These are phyloP conservation scores for Linurgus olivaceus DNA, from an alignment of 2,797 vertebrate genomes.

Conservation along the genomic window DNA sequence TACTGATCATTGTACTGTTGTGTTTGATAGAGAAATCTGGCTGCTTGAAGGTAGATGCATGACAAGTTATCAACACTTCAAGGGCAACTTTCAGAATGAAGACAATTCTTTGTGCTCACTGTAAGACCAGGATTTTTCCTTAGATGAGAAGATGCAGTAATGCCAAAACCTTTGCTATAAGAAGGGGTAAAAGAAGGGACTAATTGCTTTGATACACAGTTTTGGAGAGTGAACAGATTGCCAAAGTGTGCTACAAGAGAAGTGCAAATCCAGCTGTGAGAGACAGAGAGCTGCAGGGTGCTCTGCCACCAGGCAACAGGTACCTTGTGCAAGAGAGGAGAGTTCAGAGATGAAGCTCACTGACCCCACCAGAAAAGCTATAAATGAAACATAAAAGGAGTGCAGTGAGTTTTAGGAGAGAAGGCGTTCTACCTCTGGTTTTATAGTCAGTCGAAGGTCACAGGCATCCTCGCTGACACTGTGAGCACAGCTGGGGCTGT, in stretches of 20 bases:
- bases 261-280: not conserved
- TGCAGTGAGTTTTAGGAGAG: not conserved
- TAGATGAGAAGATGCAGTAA: not conserved
- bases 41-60: not conserved
- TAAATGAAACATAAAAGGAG: not conserved
- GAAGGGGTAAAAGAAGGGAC: not conserved
- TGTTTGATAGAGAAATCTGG: not conserved
- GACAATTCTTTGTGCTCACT: not conserved
- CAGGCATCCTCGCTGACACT: not conserved
- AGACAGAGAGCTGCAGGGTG: not conserved
- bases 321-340: not conserved
- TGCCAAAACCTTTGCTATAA: not conserved
- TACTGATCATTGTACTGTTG: not conserved
- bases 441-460: not conserved
- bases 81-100: not conserved
- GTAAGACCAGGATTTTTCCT: not conserved
- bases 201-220: not conserved
- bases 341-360: not conserved
- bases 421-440: not conserved
- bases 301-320: not conserved
- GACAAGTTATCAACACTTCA: not conserved
- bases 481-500: not conserved
- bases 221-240: not conserved
- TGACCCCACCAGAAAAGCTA: not conserved
- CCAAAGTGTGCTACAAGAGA: not conserved